Evolutionary conservation across 2,888 invertebrate species (phyloP).

Genomic region (Lithophane ornitopus): DNA sequence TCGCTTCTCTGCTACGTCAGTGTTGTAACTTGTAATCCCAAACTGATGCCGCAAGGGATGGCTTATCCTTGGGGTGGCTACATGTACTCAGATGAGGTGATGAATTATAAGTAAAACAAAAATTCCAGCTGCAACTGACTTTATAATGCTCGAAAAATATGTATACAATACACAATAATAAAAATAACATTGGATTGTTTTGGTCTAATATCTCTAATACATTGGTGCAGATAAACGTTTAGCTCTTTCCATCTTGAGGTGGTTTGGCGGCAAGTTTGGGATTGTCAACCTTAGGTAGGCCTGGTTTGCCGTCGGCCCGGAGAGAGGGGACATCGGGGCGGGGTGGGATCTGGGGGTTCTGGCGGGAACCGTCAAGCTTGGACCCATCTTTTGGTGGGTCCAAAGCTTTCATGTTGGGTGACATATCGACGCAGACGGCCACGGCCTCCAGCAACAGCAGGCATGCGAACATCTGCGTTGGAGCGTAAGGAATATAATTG

Average conservation of each 20-base stretch:
- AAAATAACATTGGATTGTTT: slow-evolving; percentile 25
- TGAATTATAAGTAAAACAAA: slow-evolving; percentile 12
- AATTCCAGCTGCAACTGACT: slow-evolving; percentile 70
- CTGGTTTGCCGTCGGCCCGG: no score
- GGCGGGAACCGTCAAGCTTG: no score
- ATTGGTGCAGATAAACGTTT: slow-evolving; percentile 30
- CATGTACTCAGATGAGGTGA: neutral
- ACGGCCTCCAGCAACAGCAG: slow-evolving; percentile 79
- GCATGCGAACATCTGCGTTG: slow-evolving; percentile 76
- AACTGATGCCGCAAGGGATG: no score
- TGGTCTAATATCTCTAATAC: slow-evolving; percentile 27
- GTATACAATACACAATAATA: slow-evolving; percentile 39
- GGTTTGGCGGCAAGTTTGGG: slow-evolving; percentile 65
- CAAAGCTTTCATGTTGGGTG: no score
- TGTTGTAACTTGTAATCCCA: no score
- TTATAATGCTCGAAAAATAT: slow-evolving; percentile 72
- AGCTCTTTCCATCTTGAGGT: slow-evolving; percentile 68
- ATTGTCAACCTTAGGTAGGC: slow-evolving; percentile 55
- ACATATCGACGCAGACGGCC: slow-evolving; percentile 72
- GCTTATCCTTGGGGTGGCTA: no score
- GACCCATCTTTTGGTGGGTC: slow-evolving; percentile 73
- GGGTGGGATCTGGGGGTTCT: no score
- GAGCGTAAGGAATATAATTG: slow-evolving; percentile 1
- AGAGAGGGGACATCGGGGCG: no score
- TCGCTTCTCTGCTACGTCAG: no score